Base-by-base conservation (phyloP, 2,113 vertebrate species). In the Siniperca knerii region DNA sequence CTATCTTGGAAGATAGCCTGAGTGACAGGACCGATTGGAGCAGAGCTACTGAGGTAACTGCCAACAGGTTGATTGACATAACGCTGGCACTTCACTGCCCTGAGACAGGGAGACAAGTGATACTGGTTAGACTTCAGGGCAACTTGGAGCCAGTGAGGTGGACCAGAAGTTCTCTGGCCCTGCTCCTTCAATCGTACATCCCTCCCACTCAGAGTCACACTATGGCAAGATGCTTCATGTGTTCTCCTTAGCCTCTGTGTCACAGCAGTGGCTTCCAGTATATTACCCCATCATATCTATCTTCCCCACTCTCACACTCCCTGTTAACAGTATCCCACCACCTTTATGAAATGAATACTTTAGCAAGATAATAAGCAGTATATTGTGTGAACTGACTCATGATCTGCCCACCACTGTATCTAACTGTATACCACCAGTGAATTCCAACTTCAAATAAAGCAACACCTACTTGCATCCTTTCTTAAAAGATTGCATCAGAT, bases 1-100 rank as follows among this genome's bases (percentile, higher is more conserved):
- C 92, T 78, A 90, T 93, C 89, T 91, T 75, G 82, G 89, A 93
- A 92, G 92, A 92, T 92, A 79, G 87, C 72, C 85, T 92, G 93
- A 94, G 89, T 93, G 94, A 93, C 92, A 89, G 89, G 76, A 50
- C 60, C 77, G 88, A 91, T 88, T 88, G 87, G 85, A 87, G 85
- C 61, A 68, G 81, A 25, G 54, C 84, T 78, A 20, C 75, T 42
- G 67, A 88, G 90, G 86, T 90, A 92, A 87, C 90, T 60, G 90
- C 90, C 92, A 93, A 83, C 77, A 23, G 42, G 23, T 75, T 92
- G 93, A 93, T 82, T 92, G 93, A 93, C 90, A 81, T 33, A 81
- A 87, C 61, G 74, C 90, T 87, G 87, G 77, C 87, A 84, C 88
- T 90, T 87, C 61, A 61, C 76, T 78, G 86, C 83, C 84, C 77